Base-by-base conservation (phyloP, 2,113 vertebrate species). In the Halcyon malimbica region DNA sequence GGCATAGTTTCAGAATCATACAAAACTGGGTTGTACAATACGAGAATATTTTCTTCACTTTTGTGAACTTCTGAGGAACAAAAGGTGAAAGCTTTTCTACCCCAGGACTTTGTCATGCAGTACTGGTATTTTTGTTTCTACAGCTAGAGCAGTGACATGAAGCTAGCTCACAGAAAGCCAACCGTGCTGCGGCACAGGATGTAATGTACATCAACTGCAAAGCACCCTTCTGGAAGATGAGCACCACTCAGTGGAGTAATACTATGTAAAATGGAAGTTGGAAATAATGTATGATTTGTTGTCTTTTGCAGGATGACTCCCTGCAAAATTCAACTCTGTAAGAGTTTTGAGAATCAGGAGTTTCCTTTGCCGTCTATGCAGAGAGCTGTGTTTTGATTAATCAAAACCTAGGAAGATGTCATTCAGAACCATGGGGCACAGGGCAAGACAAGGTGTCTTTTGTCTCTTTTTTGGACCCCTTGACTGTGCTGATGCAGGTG, bases 401-500 rank as follows among this genome's bases (percentile, higher is more conserved):
- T 81, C 85, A 90, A 91, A 93, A 80, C 46, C 31, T 75, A 85
- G 56, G 82, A 87, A 91, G 44, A 16, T 80, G 78, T 62, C 82
- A 86, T 67, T 92, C 37, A 89, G 86, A 75, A 91, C 67, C 42
- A 74, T 3, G 35, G 50, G 41, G 80, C 50, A 79, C 19, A 37
- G 67, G 28, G 59, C 53, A 83, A 94, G 28, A 94, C 44, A 94
- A 87, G 37, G 21, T 73, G 46, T 50, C 77, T 84, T 96, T 76
- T 93, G 81, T 94, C 74, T 76, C 51, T n/a, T 80, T 90, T 93
- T 93, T 70, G 10, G 79, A 83, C 59, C 60, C 35, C 31, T 1
- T 75, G 39, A 85, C 70, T 73, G 26, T 62, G 41, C 70, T 91
- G 78, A 75, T 80, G 82, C 92, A 96, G 93, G 85, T 93, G 71